phyloP scores from a whole-genome alignment of 2,888 invertebrate species.

The Stenolophus ochropezus region DNA sequence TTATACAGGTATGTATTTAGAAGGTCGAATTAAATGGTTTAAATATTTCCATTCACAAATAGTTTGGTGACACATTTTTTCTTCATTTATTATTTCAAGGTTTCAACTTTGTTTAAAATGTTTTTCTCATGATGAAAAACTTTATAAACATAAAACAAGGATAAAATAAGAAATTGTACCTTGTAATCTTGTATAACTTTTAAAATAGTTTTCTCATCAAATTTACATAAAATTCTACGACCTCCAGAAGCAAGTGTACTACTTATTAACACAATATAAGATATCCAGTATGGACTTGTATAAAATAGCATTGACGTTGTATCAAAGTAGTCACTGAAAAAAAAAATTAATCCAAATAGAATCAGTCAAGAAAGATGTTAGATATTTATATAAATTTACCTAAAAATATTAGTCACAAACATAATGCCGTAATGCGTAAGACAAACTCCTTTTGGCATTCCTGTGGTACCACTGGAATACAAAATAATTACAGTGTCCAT shows the following conservation, averaged over 20 bases:
- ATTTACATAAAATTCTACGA: slow-evolving; percentile 63
- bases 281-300: slow-evolving; percentile 60
- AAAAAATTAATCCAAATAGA: no score
- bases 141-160: no score
- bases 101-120: no score
- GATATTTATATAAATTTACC: no score
- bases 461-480: slow-evolving; percentile 64
- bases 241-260: slow-evolving; percentile 63
- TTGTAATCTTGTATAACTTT: slow-evolving; percentile 65
- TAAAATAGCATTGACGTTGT: neutral
- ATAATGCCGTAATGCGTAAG: slow-evolving; percentile 39
- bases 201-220: slow-evolving; percentile 64
- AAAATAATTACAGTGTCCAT: slow-evolving; percentile 50
- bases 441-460: slow-evolving; percentile 63
- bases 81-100: no score
- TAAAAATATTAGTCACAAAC: neutral
- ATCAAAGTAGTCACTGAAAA: neutral
- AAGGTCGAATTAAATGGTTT: no score
- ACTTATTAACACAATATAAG: slow-evolving; percentile 63
- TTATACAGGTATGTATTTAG: no score
- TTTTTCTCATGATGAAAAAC: no score
- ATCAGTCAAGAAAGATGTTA: no score
- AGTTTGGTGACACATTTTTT: no score
- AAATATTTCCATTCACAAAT: no score
- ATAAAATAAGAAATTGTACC: slow-evolving; percentile 66